Base-by-base conservation (phyloP, 2,113 vertebrate genomes). In the Cyprinodon tularosa region DNA sequence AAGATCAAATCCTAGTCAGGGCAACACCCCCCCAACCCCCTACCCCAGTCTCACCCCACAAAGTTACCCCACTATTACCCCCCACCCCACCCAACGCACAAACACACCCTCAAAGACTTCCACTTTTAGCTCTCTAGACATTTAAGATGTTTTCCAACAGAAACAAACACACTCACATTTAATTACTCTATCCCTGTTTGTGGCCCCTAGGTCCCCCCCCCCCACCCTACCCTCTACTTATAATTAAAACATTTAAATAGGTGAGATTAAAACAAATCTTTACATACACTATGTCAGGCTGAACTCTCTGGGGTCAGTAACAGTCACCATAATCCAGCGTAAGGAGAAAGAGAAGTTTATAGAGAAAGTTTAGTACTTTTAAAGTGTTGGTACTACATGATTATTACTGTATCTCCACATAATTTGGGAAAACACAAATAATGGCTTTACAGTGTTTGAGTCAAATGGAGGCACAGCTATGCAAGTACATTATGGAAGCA, bases 1-100 rank as follows among this genome's bases (percentile, higher is more conserved):
- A 93, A 93, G 93, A 93, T 91, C 87, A 92, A 91, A 93, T 90
- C 93, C 90, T 91, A 89, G 90, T 94, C 95, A 86, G 88, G 89
- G 92, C 92, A 22, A 17, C 67, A 22, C 17, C 76, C 62, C 76
- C 67, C 71, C 36, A 20, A 38, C 78, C 4, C 37, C 61, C 4
- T 42, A 8, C 42, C 72, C 45, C 75, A 42, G 40, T 78, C 60
- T 40, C 2, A 0, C 38, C 12, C 62, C 67, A 71, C 74, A 47
- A 36, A 76, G 57, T 69, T 66, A 22, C 74, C 68, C 78, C 75
- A 22, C 50, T 6, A 62, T 60, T 72, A 53, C 20, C 62, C 82
- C 29, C 29, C 29, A 29, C 29, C 29, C 29, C 29, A 29, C 29
- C 29, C 29, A 29, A 29, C 29, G 2, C 29, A 29, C 29, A 29